A percentile compares a stretch with the other conserved stretches of the same genome.
Evolutionary conservation across 2,888 invertebrate species (phyloP).

Genomic region (Blera fallax): DNA sequence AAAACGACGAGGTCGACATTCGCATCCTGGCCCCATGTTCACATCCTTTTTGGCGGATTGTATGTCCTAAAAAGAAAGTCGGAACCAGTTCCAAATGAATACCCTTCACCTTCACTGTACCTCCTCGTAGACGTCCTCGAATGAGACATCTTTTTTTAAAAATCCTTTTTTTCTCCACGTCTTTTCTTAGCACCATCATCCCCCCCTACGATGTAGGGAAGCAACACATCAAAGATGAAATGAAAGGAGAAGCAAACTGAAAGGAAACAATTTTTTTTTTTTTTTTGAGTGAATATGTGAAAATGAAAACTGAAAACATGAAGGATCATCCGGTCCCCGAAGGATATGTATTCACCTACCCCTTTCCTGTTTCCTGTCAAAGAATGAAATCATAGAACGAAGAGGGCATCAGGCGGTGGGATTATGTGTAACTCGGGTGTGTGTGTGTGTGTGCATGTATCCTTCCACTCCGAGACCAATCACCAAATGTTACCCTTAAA

Average conservation of each 20-base stretch:
- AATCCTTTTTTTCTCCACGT: neutral
- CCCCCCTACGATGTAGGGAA: neutral
- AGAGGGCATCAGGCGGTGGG: too few species aligned
- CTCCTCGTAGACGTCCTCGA: neutral
- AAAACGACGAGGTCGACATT: too few species aligned
- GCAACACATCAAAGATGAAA: neutral
- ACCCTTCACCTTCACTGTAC: neutral
- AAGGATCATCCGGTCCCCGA: slow-evolving; percentile 42
- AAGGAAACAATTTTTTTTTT: too few species aligned
- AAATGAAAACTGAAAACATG: slow-evolving; percentile 33
- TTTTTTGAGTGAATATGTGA: slow-evolving; percentile 6
- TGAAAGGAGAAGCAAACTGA: neutral
- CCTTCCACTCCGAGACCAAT: neutral
- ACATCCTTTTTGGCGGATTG: too few species aligned
- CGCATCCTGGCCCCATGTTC: too few species aligned
- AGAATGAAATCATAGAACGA: neutral
- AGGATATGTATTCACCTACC: slow-evolving; percentile 8
- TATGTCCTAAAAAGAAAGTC: too few species aligned
- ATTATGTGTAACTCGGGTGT: neutral
- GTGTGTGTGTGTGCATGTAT: neutral
- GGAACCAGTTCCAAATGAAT: too few species aligned
- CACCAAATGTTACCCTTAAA: neutral
- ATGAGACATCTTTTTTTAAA: neutral
- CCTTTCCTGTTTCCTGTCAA: slow-evolving; percentile 29
- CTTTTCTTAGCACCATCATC: neutral